Percentiles rank a stretch among this genome's conserved stretches.
These are phyloP conservation scores for Poecilia gillii DNA, from an alignment of 2,797 vertebrate species.

Conservation along the genomic window DNA sequence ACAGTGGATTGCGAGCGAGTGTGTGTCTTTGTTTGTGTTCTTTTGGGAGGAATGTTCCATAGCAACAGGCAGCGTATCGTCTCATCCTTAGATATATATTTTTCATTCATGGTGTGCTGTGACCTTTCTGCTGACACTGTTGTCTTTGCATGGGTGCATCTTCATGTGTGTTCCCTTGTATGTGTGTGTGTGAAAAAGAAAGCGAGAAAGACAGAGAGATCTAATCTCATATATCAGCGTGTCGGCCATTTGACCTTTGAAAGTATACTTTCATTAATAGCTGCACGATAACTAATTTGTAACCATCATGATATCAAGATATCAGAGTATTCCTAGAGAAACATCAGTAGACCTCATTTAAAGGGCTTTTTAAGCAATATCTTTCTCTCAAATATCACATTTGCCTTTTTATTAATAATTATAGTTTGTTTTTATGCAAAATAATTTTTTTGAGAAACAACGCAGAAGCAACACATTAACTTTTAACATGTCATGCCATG, in stretches of 20 bases:
- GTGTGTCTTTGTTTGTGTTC: slow-evolving; percentile 42
- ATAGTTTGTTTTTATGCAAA: slow-evolving; percentile 33
- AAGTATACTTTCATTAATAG: slow-evolving; percentile 58
- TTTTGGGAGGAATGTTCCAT: slow-evolving; percentile 55
- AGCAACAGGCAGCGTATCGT: slow-evolving; percentile 74
- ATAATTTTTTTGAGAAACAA: slow-evolving; percentile 12
- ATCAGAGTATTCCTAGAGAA: slow-evolving; percentile 17
- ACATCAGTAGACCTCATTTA: slow-evolving; percentile 14
- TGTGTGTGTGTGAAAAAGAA: background rate
- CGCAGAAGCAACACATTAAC: slow-evolving; percentile 41
- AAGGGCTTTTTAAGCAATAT: slow-evolving; percentile 7
- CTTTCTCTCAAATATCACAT: slow-evolving; percentile 28
- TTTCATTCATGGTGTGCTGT: slow-evolving; percentile 45
- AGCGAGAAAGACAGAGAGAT: background rate
- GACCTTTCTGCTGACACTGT: slow-evolving; percentile 67
- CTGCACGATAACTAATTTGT: slow-evolving; percentile 54
- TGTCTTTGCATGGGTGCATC: slow-evolving; percentile 47
- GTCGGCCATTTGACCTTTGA: slow-evolving; percentile 61
- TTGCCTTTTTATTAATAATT: slow-evolving; percentile 25
- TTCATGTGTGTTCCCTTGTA: slow-evolving; percentile 28
- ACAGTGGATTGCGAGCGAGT: slow-evolving; percentile 50
- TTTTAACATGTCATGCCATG: slow-evolving; percentile 64
- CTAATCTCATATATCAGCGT: slow-evolving; percentile 25
- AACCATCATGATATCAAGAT: background rate
- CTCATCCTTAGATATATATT: slow-evolving; percentile 66